These are phyloP conservation scores for Theristicus caerulescens DNA, from an alignment of 2,113 vertebrate genomes.

Conservation along the genomic window DNA sequence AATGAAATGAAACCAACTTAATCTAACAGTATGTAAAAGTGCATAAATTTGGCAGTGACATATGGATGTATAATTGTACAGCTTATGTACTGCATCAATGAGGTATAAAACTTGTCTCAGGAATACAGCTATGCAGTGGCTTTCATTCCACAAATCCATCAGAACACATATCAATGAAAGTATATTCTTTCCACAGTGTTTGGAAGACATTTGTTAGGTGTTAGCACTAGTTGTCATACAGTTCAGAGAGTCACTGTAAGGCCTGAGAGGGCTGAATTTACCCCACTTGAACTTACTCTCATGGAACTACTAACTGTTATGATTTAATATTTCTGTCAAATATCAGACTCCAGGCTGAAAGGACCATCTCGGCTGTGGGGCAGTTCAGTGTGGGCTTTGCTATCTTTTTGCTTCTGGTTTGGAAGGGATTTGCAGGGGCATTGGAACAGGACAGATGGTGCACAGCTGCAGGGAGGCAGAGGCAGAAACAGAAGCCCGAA, in stretches of 20 bases:
- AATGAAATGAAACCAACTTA: constrained; percentile 31
- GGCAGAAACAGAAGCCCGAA: neutral
- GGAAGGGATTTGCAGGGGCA: neutral
- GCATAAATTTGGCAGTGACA: constrained; percentile 52
- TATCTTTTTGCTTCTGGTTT: accelerated
- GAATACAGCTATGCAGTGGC: neutral
- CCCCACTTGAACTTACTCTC: neutral
- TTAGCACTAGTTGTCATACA: neutral
- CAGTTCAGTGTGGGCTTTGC: neutral
- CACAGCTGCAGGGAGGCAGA: neutral
- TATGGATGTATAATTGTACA: constrained; percentile 41
- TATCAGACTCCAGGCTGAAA: neutral
- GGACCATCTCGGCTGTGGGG: neutral
- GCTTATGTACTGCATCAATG: constrained; percentile 42
- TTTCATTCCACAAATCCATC: constrained; percentile 19
- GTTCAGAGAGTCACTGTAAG: neutral
- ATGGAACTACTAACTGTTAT: neutral
- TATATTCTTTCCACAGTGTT: neutral
- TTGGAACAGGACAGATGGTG: neutral
- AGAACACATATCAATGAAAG: neutral
- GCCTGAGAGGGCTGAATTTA: neutral
- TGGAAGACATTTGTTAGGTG: neutral
- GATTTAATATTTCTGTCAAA: neutral
- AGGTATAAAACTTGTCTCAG: constrained; percentile 22
- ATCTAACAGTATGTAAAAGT: constrained; percentile 33